A percentile compares a stretch with the other conserved stretches of the same genome.
Conservation (phyloP, 2,797 vertebrate species). For the Amniataba percoides region DNA sequence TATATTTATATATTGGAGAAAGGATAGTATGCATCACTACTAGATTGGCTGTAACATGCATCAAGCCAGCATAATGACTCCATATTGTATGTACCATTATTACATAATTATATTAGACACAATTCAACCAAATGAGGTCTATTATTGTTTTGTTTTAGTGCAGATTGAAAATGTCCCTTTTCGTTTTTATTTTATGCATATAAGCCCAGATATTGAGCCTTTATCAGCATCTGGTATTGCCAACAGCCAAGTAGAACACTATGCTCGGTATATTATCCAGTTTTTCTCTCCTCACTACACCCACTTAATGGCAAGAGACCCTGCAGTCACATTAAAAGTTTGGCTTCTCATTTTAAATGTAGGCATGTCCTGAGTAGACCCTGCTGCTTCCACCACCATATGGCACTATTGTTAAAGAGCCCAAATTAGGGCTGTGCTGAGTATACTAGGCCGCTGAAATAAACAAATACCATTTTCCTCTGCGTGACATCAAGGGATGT, state of each 20-base stretch:
- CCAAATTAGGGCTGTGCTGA: constrained; percentile 53
- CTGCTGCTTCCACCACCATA: constrained; percentile 53
- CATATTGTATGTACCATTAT: background rate
- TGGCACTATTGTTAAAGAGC: constrained; percentile 68
- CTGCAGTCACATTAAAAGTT: constrained; percentile 63
- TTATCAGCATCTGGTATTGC: background rate
- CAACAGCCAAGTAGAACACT: background rate
- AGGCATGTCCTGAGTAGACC: constrained; percentile 46
- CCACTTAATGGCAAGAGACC: constrained; percentile 31
- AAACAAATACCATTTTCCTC: constrained; percentile 63
- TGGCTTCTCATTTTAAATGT: constrained; percentile 60
- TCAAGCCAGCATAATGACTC: background rate
- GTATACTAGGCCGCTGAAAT: constrained; percentile 30
- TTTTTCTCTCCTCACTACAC: constrained; percentile 25
- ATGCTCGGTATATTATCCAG: background rate
- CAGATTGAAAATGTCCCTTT: background rate
- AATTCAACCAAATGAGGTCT: background rate
- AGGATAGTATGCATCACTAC: background rate
- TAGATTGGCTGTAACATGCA: background rate
- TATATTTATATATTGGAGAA: background rate
- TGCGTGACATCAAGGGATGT: constrained; percentile 63
- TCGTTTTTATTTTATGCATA: constrained; percentile 2
- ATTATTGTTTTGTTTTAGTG: background rate
- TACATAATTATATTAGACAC: background rate
- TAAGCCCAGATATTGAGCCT: background rate